These are phyloP conservation scores for Amblyopsis hoosieri DNA, from an alignment of 2,797 vertebrate genomes.

Conservation along the genomic window DNA sequence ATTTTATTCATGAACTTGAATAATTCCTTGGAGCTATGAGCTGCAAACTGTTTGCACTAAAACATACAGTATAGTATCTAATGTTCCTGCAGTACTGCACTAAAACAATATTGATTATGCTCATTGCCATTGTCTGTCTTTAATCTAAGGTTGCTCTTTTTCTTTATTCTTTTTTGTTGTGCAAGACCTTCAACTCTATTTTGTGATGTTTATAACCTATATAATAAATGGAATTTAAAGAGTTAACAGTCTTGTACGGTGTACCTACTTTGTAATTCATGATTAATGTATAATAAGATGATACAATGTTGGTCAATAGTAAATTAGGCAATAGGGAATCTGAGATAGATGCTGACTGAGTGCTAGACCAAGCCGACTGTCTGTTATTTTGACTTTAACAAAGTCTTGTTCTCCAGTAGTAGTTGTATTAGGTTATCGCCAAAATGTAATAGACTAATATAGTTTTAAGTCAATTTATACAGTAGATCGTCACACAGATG, in stretches of 20 bases:
- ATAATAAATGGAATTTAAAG: conserved; percentile 76
- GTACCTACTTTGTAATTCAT: too few species aligned
- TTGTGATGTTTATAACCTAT: conserved; percentile 81
- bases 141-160: conserved; percentile 75
- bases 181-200: conserved; percentile 73
- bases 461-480: too few species aligned
- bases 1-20: conserved; percentile 64
- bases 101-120: conserved; percentile 51
- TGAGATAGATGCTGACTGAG: too few species aligned
- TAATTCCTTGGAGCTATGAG: conserved; percentile 51
- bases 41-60: conserved; percentile 68
- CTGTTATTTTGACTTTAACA: too few species aligned
- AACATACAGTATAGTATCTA: conserved; percentile 52
- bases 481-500: too few species aligned
- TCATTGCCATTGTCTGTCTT: conserved; percentile 58
- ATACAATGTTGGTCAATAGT: background rate
- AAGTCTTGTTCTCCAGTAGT: too few species aligned
- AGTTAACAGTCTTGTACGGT: conserved; percentile 18
- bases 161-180: conserved; percentile 69
- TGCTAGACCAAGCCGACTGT: too few species aligned
- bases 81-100: conserved; percentile 58
- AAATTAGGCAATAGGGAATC: background rate
- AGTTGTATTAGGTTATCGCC: too few species aligned
- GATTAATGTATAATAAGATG: too few species aligned
- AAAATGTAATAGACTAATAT: too few species aligned